These are phyloP conservation scores for Sardina pilchardus DNA, from an alignment of 2,113 vertebrate species.

Conservation along the genomic window DNA sequence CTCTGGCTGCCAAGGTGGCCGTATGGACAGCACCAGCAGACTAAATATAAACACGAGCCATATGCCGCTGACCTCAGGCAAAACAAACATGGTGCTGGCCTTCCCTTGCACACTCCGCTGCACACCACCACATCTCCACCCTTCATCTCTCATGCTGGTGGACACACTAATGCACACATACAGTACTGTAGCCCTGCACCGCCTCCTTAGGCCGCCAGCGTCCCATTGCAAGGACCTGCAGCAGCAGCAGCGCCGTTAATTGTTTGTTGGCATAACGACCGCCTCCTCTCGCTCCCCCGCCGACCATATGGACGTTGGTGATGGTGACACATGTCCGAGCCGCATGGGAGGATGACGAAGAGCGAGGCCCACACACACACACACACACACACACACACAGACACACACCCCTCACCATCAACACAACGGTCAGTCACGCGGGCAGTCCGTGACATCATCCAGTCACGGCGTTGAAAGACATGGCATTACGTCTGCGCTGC, in stretches of 20 bases:
- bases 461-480: background rate
- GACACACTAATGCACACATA: background rate
- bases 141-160: background rate
- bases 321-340: constrained; percentile 3
- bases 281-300: background rate
- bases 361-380: background rate
- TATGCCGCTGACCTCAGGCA: background rate
- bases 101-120: background rate
- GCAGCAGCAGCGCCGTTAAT: background rate
- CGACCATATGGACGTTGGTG: background rate
- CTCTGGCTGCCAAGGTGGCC: background rate
- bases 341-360: background rate
- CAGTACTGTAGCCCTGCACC: background rate
- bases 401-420: background rate
- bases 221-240: background rate
- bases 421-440: background rate
- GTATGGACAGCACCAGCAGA: background rate
- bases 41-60: constrained; percentile 10
- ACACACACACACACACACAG: background rate
- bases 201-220: background rate
- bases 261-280: background rate
- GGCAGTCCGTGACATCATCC: background rate
- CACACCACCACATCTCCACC: background rate
- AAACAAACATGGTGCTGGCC: background rate
- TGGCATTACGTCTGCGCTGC: background rate